These are phyloP conservation scores for Epirrhoe tristata DNA, from an alignment of 2,888 invertebrate genomes.

Conservation along the genomic window DNA sequence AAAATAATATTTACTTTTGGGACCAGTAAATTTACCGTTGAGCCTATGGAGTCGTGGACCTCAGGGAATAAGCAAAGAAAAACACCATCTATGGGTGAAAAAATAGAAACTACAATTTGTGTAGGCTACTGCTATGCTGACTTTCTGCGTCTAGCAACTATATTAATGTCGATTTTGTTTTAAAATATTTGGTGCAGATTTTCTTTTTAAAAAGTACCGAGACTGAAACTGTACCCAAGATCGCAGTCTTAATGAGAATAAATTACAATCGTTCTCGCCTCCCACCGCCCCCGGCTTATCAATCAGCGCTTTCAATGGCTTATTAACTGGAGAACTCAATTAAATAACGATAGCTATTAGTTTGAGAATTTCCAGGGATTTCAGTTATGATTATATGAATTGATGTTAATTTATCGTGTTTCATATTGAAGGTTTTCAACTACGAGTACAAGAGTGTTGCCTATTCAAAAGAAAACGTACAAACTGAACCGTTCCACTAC, in stretches of 20 bases:
- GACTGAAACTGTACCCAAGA: slow-evolving; percentile 13
- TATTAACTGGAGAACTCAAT: slow-evolving; percentile 28
- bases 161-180: no score
- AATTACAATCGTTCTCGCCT: slow-evolving; percentile 13
- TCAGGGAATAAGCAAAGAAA: no score
- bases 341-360: slow-evolving; percentile 25
- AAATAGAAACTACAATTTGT: no score
- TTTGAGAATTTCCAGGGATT: slow-evolving; percentile 14
- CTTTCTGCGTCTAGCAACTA: no score
- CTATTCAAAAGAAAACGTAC: not conserved
- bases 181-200: not conserved
- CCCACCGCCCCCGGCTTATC: slow-evolving; percentile 3
- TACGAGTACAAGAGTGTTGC: no score
- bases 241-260: slow-evolving; percentile 18
- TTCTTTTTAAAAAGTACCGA: not conserved
- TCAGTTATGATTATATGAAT: slow-evolving; percentile 20
- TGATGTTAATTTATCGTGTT: slow-evolving; percentile 3
- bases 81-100: no score
- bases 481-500: no score
- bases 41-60: no score
- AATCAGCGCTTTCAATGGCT: slow-evolving; percentile 26
- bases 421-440: not conserved
- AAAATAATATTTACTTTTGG: no score
- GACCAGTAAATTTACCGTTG: no score
- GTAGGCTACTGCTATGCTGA: no score